A percentile compares a stretch with the other conserved stretches of the same genome.
Conservation (phyloP, 2,888 invertebrate genomes). For the Pristionchus exspectatus region DNA sequence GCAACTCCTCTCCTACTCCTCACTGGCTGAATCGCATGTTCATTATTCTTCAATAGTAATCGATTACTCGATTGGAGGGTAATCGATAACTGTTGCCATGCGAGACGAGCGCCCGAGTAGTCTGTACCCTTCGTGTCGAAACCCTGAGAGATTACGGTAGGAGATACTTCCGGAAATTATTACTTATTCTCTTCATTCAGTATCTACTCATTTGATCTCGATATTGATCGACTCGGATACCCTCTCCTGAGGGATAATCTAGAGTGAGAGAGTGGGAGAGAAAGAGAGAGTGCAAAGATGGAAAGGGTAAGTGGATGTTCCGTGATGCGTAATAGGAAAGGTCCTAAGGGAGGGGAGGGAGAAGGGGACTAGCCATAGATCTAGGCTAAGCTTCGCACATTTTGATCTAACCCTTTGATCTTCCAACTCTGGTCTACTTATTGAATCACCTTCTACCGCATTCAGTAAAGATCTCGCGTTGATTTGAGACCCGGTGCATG, state of each 20-base stretch:
- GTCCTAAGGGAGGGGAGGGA: neutral
- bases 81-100: slow-evolving; percentile 70
- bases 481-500: neutral
- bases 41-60: neutral
- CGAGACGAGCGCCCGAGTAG: slow-evolving; percentile 71
- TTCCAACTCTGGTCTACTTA: neutral
- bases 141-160: slow-evolving; percentile 66
- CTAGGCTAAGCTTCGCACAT: slow-evolving; percentile 8
- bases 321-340: slow-evolving; percentile 42
- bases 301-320: slow-evolving; percentile 41
- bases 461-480: neutral
- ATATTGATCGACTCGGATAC: neutral
- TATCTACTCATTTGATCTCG: neutral
- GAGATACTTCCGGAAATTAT: neutral
- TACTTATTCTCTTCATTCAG: neutral
- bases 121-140: slow-evolving; percentile 77
- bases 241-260: neutral
- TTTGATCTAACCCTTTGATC: slow-evolving; percentile 1
- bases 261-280: slow-evolving; percentile 21
- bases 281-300: neutral
- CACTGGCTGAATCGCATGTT: neutral
- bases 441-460: neutral
- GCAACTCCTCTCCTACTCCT: slow-evolving; percentile 22
- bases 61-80: slow-evolving; percentile 40
- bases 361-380: neutral